Base-by-base conservation (phyloP, 2,113 vertebrate genomes). In the Myanophis thanlyinensis region DNA sequence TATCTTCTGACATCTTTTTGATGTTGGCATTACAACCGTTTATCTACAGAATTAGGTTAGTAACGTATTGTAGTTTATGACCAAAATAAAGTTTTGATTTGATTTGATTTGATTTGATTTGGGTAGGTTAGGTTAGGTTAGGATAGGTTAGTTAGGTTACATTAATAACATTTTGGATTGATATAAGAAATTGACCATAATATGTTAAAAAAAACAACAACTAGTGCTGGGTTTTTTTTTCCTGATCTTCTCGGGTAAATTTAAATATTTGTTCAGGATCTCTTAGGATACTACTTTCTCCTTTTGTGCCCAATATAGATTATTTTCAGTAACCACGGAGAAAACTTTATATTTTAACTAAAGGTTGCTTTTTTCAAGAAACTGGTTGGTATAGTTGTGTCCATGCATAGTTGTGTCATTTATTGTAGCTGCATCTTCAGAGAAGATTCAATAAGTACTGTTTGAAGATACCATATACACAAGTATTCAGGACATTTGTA, bases 1-100 rank as follows among this genome's bases (percentile, higher is more conserved):
- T 87, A n/a, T 30, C 40, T 52, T 23, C 27, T 46, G 88, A 86
- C 92, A 90, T 44, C 27, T 90, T 93, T 89, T 93, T 27, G 52
- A 35, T 20, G 9, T 25, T 86, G 18, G 23, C 46, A 49, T 89
- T 62, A 86, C 53, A 92, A 84, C 40, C 59, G 18, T 89, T 84
- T 59, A 9, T 90, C 53, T 51, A 73, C 52, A 67, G 49, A 86
- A 40, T 51, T 62, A 18, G 46, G 44, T 89, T 80, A 92, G 52
- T 89, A 22, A 35, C 5, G 2, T 67, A 67, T 67, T 1, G 4
- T 35, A 30, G 30, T 67, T 30, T 67, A 15, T 67, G 62, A 35
- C 12, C 30, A 0, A 67, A 67, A 67, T 67, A 67, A 67, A 67
- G 5, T 15, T 67, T 67, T 67, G 4, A 25, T 56, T 56, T 56